phyloP scores from a whole-genome alignment of 2,797 vertebrate genomes.

The Heteromormyrus szaboi region DNA sequence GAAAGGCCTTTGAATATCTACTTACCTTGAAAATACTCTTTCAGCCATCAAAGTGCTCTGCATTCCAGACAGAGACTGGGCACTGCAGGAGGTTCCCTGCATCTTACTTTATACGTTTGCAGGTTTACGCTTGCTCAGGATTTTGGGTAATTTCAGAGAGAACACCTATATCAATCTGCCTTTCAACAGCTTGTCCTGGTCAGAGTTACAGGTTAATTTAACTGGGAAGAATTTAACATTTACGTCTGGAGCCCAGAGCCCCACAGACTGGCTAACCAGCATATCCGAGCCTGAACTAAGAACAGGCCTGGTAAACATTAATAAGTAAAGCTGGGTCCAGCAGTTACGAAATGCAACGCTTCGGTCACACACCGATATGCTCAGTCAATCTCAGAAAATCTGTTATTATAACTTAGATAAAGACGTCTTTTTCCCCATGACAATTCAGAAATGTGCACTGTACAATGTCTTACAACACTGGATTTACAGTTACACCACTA shows the following conservation, averaged over 20 bases:
- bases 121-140: neutral
- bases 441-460: neutral
- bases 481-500: neutral
- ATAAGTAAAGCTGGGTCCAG: neutral
- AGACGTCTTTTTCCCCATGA: neutral
- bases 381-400: neutral
- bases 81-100: neutral
- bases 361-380: neutral
- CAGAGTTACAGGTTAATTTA: neutral
- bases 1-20: neutral
- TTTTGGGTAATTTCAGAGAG: neutral
- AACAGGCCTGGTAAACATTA: neutral
- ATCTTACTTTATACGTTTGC: neutral
- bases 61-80: neutral
- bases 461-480: neutral
- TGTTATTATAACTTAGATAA: neutral
- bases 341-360: neutral
- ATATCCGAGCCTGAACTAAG: neutral
- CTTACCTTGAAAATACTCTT: neutral
- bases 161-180: neutral
- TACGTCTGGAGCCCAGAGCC: neutral
- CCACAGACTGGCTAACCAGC: neutral
- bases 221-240: neutral
- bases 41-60: neutral
- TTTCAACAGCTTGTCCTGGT: neutral